Base-by-base conservation (phyloP, 2,797 vertebrate genomes). In the Microctenopoma stevenorrisi region DNA sequence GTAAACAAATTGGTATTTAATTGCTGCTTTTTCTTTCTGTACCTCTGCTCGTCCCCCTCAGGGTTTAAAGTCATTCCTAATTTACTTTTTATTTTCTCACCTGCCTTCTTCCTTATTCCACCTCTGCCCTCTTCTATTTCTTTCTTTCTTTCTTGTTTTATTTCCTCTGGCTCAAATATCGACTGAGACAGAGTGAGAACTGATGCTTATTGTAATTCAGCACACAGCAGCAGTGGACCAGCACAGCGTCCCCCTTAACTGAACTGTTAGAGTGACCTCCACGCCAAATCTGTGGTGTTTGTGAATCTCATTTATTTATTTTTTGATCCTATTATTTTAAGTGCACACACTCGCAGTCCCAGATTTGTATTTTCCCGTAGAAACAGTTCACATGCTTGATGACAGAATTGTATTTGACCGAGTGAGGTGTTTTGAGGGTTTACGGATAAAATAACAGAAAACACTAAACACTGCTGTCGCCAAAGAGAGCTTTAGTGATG, bases 201-300 rank as follows among this genome's bases (percentile, higher is more conserved):
- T 14, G 26, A 48, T 28, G 51, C 61, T 78, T 72, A 86, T 88
- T 89, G 75, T 68, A 38, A 90, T 87, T 55, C 83, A 75, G 58
- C 33, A 59, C 69, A 76, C 58, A 54, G 37, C 49, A 42, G 57
- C 18, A 8, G 44, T n/a, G 58, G 10, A 69, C 47, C 59, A 63
- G 22, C 66, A 44, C 46, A 44, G 40, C 14, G 38, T 51, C 53
- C 55, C 54, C 55, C 48, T 51, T 51, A 13, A 56, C 48, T 38
- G 25, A 49, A 61, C 54, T 33, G 68, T 47, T 67, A 16, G 5
- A 47, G 18, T 28, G 71, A 76, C 78, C 78, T 80, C 65, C 73
- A 70, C 3, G 0, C 46, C 13, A 18, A 16, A 28, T 53, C 56
- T 48, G 11, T 42, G 15, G 13, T 51, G 35, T 35, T 37, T 51